A percentile compares a stretch with the other conserved stretches of the same genome.
These are phyloP conservation scores for Cotesia glomerata DNA, from an alignment of 1,140 invertebrate species.

Conservation along the genomic window DNA sequence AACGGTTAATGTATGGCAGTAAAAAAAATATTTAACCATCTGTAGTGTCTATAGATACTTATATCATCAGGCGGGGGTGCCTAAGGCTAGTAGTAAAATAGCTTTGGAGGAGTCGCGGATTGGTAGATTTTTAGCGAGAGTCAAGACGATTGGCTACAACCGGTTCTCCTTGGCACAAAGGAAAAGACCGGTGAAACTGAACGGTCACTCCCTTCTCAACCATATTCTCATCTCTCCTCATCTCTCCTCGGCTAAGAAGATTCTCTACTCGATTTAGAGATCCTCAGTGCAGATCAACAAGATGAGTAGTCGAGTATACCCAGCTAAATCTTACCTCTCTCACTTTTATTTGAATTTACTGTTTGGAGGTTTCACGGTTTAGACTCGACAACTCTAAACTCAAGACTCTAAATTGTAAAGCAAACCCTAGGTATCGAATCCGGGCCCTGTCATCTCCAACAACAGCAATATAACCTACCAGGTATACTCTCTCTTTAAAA, in stretches of 20 bases:
- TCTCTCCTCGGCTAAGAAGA: not conserved
- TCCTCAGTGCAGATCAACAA: not conserved
- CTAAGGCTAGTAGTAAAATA: not conserved
- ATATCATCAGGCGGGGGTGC: too few relatives aligned
- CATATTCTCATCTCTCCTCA: not conserved
- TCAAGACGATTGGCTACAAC: conserved; percentile 17
- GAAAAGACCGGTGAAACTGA: conserved; percentile 8
- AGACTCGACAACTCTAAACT: too few relatives aligned
- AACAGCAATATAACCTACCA: not conserved
- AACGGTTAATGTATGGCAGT: too few relatives aligned
- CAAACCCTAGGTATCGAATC: too few relatives aligned
- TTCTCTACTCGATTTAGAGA: not conserved
- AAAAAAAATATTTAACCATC: too few relatives aligned
- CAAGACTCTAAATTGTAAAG: too few relatives aligned
- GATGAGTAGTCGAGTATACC: not conserved
- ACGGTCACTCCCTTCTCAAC: conserved; percentile 8
- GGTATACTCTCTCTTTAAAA: not conserved
- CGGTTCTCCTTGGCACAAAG: conserved; percentile 27
- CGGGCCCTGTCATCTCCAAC: not conserved
- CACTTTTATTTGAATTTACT: too few relatives aligned
- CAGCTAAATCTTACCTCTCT: not conserved
- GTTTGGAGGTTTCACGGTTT: too few relatives aligned
- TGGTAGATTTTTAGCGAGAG: conserved; percentile 23
- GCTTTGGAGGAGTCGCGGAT: not conserved
- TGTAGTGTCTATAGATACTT: too few relatives aligned